Base-by-base conservation (phyloP, 2,888 invertebrate genomes). In the Bembecia ichneumoniformis region DNA sequence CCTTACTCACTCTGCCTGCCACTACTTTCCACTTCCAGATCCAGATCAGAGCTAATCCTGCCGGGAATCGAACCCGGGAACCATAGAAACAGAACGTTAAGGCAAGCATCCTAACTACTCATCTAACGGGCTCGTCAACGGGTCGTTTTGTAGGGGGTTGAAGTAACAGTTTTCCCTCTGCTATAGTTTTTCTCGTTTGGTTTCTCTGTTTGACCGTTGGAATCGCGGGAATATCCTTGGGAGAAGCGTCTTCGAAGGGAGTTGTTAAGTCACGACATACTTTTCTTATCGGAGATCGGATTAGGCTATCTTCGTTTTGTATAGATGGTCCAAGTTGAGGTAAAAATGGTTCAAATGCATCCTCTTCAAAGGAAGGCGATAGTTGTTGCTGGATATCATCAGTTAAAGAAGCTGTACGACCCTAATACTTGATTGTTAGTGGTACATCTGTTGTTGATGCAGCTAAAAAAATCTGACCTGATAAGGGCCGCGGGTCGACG, bases 121-220 rank as follows among this genome's bases (percentile, higher is more conserved):
- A n/a, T n/a, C n/a, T n/a, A n/a, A n/a, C 52, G 45, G 50, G n/a
- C 43, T 57, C 54, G 48, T 55, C 55, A 55, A 43, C 43, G 59
- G 51, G 7, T 49, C n/a, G n/a, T 58, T 57, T 57, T 57, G 48
- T 60, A 58, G 34, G 56, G 55, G 15, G 57, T 56, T 49, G 57
- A 60, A 50, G 58, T 60, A 14, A 49, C 58, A 15, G 57, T 57
- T 55, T 60, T 59, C 28, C 55, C 58, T 55, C 56, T 47, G 44
- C 54, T 56, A 51, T 52, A 55, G 7, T 55, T 51, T 49, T 59
- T 48, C 59, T 58, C 20, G 49, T 54, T 55, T 59, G 45, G 43
- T 17, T 55, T 47, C 47, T 51, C 46, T 49, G 53, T 51, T 58
- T 40, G 53, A 47, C 46, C 48, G 53, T 51, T 58, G 36, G 53